Evolutionary conservation across 92 coral and sea anemone species (phyloP), one percentile per base, ranked within the genome.

Genomic region (Palythoa caribaeorum): DNA sequence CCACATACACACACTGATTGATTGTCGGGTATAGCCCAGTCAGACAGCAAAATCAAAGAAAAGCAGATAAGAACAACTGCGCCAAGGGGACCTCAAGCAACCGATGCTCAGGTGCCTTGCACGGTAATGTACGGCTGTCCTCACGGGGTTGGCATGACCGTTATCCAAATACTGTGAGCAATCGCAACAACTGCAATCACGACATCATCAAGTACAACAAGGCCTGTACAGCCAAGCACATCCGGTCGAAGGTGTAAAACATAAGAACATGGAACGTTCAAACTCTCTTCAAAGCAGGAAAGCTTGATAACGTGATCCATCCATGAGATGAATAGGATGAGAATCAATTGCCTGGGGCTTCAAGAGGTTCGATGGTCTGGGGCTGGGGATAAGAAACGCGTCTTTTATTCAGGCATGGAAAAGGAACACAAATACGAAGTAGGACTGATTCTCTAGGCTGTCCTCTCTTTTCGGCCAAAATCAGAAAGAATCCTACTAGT

Each of bases 61-160:
- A 55, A 55, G 63, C 12, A 5, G 14, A 55, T 55, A 55, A 55
- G 63, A 55, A 79, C 68, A 21, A 47, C 48, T 79, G 62, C 71
- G 15, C 53, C 68, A n/a, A 79, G 68, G 84, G 44, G 84, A 54
- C 71, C 40, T 50, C 10, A 44, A 65, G 44, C 84, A 79, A 70
- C 71, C 39, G 84, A 70, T 38, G 38, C 68, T 47, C 44, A 15
- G 71, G 38, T 48, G 68, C 44, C 2, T 52, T 11, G 63, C 55
- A 66, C 44, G 39, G 63, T 55, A 55, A 55, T 55, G 63, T 55
- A 55, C 63, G 63, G 63, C 63, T 17, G 14, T 55, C 63, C 63
- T 55, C 63, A 55, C 9, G 14, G 63, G 63, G 63, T 55, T 10
- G 14, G 63, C 63, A 55, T 55, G 63, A 55, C 63, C 10, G 55